Conservation (phyloP, 2,888 invertebrate genomes). For the Himalopsyche anomala region DNA sequence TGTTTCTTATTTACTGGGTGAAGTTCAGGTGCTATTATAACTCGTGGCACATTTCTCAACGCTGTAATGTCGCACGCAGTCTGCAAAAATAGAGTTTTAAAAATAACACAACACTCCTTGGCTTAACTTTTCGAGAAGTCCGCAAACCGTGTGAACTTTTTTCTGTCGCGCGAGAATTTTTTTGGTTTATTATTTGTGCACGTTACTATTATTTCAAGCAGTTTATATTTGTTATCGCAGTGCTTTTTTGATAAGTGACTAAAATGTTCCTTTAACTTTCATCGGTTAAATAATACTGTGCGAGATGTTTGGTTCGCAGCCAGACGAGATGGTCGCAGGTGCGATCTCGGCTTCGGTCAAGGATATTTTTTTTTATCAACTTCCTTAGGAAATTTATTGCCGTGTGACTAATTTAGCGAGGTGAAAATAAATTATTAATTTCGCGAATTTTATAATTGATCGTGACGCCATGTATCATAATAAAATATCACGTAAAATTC, state of each 20-base stretch:
- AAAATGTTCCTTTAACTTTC: background rate
- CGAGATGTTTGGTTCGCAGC: background rate
- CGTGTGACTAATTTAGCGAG: background rate
- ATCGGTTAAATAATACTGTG: background rate
- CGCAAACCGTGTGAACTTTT: background rate
- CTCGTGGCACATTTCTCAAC: background rate
- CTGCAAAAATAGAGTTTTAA: constrained; percentile 1
- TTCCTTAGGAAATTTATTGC: background rate
- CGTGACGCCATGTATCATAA: no score
- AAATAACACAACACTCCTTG: background rate
- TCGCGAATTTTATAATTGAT: no score
- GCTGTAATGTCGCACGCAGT: background rate
- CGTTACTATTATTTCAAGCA: background rate
- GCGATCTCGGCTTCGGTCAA: background rate
- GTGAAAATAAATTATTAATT: background rate
- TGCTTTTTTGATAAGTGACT: background rate
- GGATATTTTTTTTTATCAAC: background rate
- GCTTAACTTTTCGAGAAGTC: background rate
- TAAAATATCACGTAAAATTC: no score
- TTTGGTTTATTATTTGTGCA: constrained; percentile 2
- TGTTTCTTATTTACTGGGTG: constrained; percentile 19
- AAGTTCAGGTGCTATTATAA: background rate
- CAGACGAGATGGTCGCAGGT: background rate
- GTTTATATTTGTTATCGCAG: background rate
- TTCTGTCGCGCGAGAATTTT: background rate